These are phyloP conservation scores for Zaprionus taronus DNA, from an alignment of 1,140 invertebrate species.

Conservation along the genomic window DNA sequence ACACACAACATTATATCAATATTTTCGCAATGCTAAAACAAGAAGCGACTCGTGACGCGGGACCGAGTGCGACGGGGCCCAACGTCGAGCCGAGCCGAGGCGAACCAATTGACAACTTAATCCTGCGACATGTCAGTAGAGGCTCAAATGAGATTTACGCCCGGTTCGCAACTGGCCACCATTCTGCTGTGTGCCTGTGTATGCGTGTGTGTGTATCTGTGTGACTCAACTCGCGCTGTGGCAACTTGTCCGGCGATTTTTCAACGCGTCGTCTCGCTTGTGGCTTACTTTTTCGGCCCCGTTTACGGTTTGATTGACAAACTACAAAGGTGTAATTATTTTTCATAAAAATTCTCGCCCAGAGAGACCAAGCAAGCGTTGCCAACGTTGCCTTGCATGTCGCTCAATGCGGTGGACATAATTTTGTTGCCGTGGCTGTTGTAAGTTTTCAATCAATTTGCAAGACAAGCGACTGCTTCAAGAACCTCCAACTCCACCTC, in stretches of 20 bases:
- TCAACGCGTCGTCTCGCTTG: conserved; percentile 35
- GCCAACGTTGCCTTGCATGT: conserved; percentile 33
- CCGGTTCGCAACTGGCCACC: conserved; percentile 29
- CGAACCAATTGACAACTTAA: conserved; percentile 78
- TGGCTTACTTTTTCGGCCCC: conserved; percentile 46
- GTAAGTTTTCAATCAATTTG: conserved; percentile 80
- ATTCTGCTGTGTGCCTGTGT: not conserved
- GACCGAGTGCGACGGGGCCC: conserved; percentile 16
- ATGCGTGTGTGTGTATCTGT: not conserved
- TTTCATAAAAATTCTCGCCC: conserved; percentile 69
- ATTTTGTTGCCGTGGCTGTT: conserved; percentile 49
- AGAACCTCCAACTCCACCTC: not conserved
- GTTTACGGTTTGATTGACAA: conserved; percentile 76
- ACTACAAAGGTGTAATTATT: conserved; percentile 83
- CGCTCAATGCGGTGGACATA: conserved; percentile 39
- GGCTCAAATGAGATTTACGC: conserved; percentile 80
- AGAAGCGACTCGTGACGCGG: conserved; percentile 10
- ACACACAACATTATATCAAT: conserved; percentile 69
- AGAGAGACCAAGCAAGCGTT: not conserved
- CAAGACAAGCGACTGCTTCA: conserved; percentile 24
- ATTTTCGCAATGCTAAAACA: conserved; percentile 70
- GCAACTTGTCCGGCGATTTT: conserved; percentile 14
- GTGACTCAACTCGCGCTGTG: not conserved
- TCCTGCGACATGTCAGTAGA: conserved; percentile 80
- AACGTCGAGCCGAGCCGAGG: not conserved